Evolutionary conservation across 2,797 vertebrate species (phyloP).

Genomic region (Anomalospiza imberbis): DNA sequence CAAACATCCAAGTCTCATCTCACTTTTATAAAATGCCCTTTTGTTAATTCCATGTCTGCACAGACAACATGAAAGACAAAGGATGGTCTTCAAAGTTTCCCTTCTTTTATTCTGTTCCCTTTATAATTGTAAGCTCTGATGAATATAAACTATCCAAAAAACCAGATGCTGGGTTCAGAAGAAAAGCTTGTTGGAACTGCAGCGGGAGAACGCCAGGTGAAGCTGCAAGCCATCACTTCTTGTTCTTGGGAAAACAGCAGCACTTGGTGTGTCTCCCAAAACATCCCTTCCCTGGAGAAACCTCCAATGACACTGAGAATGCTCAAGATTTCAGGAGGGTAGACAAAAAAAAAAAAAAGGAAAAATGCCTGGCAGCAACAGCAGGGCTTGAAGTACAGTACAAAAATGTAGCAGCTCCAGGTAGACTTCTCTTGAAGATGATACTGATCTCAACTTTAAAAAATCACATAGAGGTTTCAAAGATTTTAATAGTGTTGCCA

Average conservation of each 20-base stretch:
- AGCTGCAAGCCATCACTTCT: not conserved
- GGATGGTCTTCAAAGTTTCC: conserved; percentile 25
- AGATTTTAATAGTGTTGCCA: not conserved
- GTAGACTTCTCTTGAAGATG: not conserved
- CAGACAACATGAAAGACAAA: not conserved
- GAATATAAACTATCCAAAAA: not conserved
- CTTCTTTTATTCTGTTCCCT: not conserved
- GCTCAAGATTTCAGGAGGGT: not conserved
- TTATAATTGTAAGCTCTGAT: not conserved
- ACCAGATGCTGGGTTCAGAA: not conserved
- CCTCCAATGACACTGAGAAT: not conserved
- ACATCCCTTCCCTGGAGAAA: not conserved
- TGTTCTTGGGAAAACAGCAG: not conserved
- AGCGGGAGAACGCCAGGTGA: not conserved
- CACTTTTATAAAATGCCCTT: not conserved
- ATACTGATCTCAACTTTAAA: not conserved
- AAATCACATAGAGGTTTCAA: not conserved
- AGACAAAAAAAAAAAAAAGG: not conserved
- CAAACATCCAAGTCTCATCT: not conserved
- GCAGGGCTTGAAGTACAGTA: not conserved
- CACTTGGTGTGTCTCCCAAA: not conserved
- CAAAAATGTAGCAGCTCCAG: not conserved
- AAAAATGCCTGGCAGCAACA: not conserved
- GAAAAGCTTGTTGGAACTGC: not conserved
- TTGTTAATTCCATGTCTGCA: not conserved